phyloP scores from a whole-genome alignment of 2,888 invertebrate genomes.

The Escarpia spicata region DNA sequence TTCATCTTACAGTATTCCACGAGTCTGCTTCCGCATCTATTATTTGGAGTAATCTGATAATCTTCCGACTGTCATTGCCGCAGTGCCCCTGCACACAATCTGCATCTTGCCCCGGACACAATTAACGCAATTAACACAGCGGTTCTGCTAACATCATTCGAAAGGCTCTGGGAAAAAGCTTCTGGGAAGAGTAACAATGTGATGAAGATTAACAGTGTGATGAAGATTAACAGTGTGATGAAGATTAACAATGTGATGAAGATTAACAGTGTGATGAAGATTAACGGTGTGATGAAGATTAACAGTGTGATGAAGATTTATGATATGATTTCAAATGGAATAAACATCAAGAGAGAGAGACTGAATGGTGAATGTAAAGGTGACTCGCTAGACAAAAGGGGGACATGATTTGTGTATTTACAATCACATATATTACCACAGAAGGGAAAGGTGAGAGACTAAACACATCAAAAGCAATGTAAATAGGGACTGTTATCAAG shows the following conservation, averaged over 20 bases:
- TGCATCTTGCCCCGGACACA: background rate
- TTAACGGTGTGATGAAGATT: no score
- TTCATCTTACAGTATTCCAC: background rate
- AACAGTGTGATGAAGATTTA: background rate
- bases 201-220: background rate
- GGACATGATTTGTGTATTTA: background rate
- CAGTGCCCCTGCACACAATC: background rate
- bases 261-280: background rate
- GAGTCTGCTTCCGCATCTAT: background rate
- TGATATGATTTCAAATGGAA: background rate
- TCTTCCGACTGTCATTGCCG: background rate
- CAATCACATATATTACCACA: background rate
- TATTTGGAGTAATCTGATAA: conserved; percentile 13
- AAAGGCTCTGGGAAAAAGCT: background rate
- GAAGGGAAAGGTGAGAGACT: background rate
- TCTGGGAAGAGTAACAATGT: background rate
- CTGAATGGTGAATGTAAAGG: background rate
- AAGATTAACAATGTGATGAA: no score
- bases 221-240: background rate
- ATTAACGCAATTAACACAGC: background rate
- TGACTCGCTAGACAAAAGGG: background rate
- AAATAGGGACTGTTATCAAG: background rate
- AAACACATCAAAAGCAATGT: background rate
- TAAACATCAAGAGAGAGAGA: background rate
- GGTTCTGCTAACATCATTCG: background rate